Conservation (phyloP, 2,797 vertebrate genomes). For the Aphelocoma californica region DNA sequence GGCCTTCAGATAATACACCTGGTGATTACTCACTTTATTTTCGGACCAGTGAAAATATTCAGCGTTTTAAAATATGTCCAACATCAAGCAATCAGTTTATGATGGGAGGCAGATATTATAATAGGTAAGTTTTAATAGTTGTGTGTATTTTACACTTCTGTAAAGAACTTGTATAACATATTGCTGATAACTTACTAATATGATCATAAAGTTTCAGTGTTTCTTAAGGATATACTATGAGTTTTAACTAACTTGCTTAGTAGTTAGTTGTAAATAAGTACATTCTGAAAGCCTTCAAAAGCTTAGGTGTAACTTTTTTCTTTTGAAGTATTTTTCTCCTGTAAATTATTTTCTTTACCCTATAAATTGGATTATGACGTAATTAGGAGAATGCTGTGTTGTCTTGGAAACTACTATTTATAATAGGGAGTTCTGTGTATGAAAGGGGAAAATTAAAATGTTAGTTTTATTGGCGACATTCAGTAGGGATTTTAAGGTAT, state of each 20-base stretch:
- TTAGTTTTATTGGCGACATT: background rate
- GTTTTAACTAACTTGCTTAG: background rate
- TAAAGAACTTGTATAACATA: background rate
- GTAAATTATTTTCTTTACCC: background rate
- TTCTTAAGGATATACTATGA: background rate
- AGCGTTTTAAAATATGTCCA: slow-evolving; percentile 98
- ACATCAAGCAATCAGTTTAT: slow-evolving; percentile 97
- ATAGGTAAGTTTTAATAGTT: slow-evolving; percentile 83
- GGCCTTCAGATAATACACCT: slow-evolving; percentile 97
- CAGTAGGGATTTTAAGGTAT: background rate
- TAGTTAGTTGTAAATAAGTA: background rate
- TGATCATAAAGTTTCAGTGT: background rate
- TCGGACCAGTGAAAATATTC: slow-evolving; percentile 97
- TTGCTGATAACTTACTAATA: background rate
- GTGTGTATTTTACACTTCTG: background rate
- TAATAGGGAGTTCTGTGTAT: background rate
- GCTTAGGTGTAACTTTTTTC: background rate
- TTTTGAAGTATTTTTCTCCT: slow-evolving; percentile 5
- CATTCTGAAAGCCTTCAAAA: slow-evolving; percentile 10
- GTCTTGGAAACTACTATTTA: background rate
- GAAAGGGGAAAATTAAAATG: background rate
- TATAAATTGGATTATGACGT: background rate
- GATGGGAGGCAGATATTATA: slow-evolving; percentile 99
- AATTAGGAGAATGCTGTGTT: slow-evolving; percentile 16
- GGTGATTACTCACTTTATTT: slow-evolving; percentile 99